Evolutionary conservation across 2,888 invertebrate species (phyloP), one percentile per base, ranked within the genome.

Genomic region (Drosophila acutilabella): DNA sequence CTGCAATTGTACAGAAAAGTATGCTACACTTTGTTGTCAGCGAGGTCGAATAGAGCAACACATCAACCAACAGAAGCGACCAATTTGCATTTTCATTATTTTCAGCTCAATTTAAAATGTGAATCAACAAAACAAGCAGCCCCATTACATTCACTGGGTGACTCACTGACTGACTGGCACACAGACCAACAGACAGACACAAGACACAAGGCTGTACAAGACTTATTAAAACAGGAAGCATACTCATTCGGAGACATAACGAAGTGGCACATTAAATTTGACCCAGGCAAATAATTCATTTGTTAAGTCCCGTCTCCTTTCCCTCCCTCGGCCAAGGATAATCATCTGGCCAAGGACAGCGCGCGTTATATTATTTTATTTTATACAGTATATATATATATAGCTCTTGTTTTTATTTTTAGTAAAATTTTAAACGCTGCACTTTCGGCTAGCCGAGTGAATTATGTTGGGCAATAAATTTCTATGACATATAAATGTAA

Each of bases 401-500:
- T 73, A 59, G 41, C 40, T 14, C 38, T 48, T 18, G 30, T 56
- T 73, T 70, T 69, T 71, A 70, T 71, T 78, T 85, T 69, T 72
- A 81, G 79, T 79, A 69, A 71, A 83, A 68, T 78, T 80, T 87
- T 80, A 84, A 84, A 75, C 81, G 66, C 64, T 81, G 85, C 87
- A 83, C 71, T 86, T 86, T 77, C 66, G 78, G 71, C 75, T 57
- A 57, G 79, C 48, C 72, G 71, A 51, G 77, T 90, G 89, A 90
- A 78, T 88, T 88, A 90, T 89, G 81, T 79, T 64, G 72, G 68
- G 81, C 89, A 78, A 90, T 90, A 90, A 90, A 89, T 90, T 90
- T 76, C 76, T 85, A 87, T 88, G 89, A 89, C 88, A 88, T 84
- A 86, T 88, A 90, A 89, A 90, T 89, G 89, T 90, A 90, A 90